Conservation (phyloP, 2,113 vertebrate genomes). For the Sprattus sprattus region DNA sequence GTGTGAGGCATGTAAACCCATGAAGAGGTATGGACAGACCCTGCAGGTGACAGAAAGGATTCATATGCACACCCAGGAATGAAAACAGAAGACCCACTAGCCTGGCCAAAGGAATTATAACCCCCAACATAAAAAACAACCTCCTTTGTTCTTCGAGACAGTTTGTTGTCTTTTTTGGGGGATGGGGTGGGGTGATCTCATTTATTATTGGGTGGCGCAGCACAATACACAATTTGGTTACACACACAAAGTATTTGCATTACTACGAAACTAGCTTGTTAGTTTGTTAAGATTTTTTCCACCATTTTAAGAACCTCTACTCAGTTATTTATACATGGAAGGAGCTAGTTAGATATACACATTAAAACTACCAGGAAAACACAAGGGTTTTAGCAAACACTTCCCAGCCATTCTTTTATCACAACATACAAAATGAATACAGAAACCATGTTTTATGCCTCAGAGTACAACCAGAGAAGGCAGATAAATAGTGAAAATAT, state of each 20-base stretch:
- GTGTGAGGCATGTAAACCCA: not conserved
- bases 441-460: not conserved
- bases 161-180: constrained; percentile 2
- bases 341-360: constrained; percentile 1
- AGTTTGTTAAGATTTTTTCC: constrained; percentile 22
- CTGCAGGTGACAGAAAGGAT: not conserved
- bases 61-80: not conserved
- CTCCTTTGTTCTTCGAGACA: constrained; percentile 24
- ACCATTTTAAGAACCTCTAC: constrained; percentile 20
- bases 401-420: not conserved
- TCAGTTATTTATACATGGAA: not conserved
- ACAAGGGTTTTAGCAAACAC: constrained; percentile 7
- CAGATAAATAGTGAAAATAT: not conserved
- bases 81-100: not conserved
- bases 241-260: constrained; percentile 46
- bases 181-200: constrained; percentile 13
- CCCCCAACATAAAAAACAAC: not conserved
- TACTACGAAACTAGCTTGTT: constrained; percentile 27
- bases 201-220: constrained; percentile 50
- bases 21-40: not conserved
- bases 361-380: not conserved
- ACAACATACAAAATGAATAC: constrained; percentile 9
- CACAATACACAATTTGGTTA: constrained; percentile 52
- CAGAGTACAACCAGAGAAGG: not conserved
- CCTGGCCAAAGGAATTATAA: not conserved